phyloP scores from a whole-genome alignment of 2,797 vertebrate species.

The Urosaurus nigricauda region DNA sequence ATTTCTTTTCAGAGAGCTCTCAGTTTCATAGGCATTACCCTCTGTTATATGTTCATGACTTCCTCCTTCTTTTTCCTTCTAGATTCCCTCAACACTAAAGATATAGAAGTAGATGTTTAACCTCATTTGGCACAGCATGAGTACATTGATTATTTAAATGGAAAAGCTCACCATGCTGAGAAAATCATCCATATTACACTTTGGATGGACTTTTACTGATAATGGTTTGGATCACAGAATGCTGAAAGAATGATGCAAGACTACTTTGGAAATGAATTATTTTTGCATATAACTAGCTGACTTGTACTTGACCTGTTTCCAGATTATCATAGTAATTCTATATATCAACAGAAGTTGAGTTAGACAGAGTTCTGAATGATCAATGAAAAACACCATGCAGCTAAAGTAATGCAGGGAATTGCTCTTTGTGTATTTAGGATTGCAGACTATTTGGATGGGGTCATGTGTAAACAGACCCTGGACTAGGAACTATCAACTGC shows the following conservation, averaged over 20 bases:
- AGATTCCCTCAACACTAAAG: conserved; percentile 19
- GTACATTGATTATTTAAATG: conserved; percentile 48
- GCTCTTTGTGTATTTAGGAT: not conserved
- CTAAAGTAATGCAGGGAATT: not conserved
- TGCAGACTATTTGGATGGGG: not conserved
- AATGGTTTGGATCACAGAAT: conserved; percentile 37
- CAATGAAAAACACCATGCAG: not conserved
- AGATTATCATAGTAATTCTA: conserved; percentile 11
- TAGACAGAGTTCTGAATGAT: not conserved
- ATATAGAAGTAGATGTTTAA: conserved; percentile 36
- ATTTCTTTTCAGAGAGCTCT: not conserved
- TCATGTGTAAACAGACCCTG: not conserved
- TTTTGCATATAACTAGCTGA: conserved; percentile 6
- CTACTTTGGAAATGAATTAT: conserved; percentile 19
- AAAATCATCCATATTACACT: conserved; percentile 40
- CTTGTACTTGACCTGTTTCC: conserved; percentile 17
- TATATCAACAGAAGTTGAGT: not conserved
- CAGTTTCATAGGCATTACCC: not conserved
- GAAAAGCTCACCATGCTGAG: conserved; percentile 41
- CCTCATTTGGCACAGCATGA: conserved; percentile 38
- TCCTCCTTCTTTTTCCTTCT: not conserved
- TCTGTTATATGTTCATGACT: not conserved
- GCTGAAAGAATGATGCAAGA: conserved; percentile 19
- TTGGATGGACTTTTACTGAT: conserved; percentile 43
- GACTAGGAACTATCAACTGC: not conserved